Percentiles rank a stretch among this genome's conserved stretches.
phyloP scores from a whole-genome alignment of 2,113 vertebrate species.

The Chaenocephalus aceratus region DNA sequence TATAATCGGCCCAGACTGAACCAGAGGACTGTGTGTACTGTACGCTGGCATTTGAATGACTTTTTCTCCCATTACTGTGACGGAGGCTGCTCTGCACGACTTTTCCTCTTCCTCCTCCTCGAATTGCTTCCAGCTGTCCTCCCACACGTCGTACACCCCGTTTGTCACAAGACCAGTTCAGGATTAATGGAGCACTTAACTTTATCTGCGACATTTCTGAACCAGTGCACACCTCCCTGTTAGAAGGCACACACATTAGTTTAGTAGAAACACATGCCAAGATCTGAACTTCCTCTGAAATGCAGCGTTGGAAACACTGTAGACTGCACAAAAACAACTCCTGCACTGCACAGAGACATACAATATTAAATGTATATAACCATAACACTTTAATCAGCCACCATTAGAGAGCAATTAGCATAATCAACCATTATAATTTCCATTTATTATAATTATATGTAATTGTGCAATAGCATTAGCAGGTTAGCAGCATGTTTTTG shows the following conservation, averaged over 20 bases:
- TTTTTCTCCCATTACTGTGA: not conserved
- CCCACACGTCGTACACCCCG: conserved; percentile 30
- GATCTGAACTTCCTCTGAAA: not conserved
- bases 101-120: conserved; percentile 1
- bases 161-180: conserved; percentile 25
- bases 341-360: not conserved
- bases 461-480: conserved; percentile 4
- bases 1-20: conserved; percentile 1
- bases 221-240: not conserved
- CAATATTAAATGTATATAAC: not conserved
- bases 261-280: not conserved
- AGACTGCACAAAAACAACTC: not conserved
- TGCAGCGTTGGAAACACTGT: not conserved
- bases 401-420: conserved; percentile 43
- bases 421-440: conserved; percentile 3
- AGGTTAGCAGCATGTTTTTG: not conserved
- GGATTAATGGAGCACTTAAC: conserved; percentile 52
- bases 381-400: conserved; percentile 39
- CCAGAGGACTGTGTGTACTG: not conserved
- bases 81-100: not conserved
- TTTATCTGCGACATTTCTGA: not conserved
- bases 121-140: conserved; percentile 20
- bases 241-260: not conserved
- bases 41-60: not conserved
- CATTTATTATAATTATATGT: conserved; percentile 4